These are phyloP conservation scores for Nymphalis c-album DNA, from an alignment of 2,888 invertebrate genomes.

Conservation along the genomic window DNA sequence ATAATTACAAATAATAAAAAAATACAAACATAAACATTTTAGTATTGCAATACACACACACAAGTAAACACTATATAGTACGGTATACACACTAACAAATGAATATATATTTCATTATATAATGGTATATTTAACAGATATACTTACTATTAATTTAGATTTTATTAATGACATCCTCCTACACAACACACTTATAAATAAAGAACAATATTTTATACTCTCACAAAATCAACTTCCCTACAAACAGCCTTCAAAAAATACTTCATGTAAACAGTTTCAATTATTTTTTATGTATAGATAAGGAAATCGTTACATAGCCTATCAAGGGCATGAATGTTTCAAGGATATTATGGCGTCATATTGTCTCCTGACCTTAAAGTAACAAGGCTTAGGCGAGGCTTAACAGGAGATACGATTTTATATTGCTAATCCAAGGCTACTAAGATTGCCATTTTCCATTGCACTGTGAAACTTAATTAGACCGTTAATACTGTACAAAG, in stretches of 20 bases:
- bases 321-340: neutral
- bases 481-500: neutral
- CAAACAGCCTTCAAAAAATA: neutral
- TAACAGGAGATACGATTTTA: neutral
- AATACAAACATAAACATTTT: too few relatives aligned
- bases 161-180: too few relatives aligned
- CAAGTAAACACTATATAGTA: too few relatives aligned
- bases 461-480: neutral
- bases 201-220: too few relatives aligned
- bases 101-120: too few relatives aligned
- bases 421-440: neutral
- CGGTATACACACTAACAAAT: too few relatives aligned
- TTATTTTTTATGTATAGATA: neutral
- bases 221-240: neutral
- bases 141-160: too few relatives aligned
- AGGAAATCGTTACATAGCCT: neutral
- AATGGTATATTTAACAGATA: too few relatives aligned
- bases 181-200: too few relatives aligned
- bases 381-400: neutral
- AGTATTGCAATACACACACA: too few relatives aligned
- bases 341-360: neutral
- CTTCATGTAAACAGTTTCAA: too few relatives aligned
- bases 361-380: slow-evolving; percentile 2
- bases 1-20: too few relatives aligned
- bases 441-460: neutral